Conservation (phyloP, 2,888 invertebrate species). For the Zeuzera pyrina region DNA sequence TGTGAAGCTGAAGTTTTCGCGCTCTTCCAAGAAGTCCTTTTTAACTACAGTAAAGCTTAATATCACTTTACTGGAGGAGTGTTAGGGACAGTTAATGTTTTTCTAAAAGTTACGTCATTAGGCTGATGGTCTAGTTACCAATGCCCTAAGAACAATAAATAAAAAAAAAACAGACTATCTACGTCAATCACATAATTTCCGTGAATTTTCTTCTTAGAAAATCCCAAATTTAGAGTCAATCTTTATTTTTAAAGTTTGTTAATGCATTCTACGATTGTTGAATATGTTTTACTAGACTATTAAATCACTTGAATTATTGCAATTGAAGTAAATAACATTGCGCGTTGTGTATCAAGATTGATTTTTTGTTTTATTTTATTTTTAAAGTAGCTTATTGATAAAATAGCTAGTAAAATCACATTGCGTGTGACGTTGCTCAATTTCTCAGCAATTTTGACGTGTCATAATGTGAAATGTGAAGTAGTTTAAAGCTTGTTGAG, state of each 20-base stretch:
- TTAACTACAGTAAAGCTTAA: no score
- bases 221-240: slow-evolving; percentile 19
- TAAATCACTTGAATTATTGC: background rate
- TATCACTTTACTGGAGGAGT: no score
- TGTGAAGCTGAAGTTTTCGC: no score
- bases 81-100: no score
- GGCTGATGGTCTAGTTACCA: no score
- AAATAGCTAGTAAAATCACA: slow-evolving; percentile 60
- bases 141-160: no score
- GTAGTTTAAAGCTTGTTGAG: slow-evolving; percentile 48
- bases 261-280: no score
- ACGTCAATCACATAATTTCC: no score
- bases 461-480: slow-evolving; percentile 58
- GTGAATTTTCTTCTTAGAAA: slow-evolving; percentile 29
- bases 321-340: slow-evolving; percentile 59
- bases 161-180: background rate
- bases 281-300: background rate
- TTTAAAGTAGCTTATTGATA: slow-evolving; percentile 63
- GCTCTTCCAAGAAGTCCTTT: no score
- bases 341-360: slow-evolving; percentile 58
- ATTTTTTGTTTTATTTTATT: slow-evolving; percentile 63
- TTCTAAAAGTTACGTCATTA: no score
- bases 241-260: no score
- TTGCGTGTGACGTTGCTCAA: slow-evolving; percentile 51
- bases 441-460: slow-evolving; percentile 39